Evolutionary conservation across 2,797 vertebrate species (phyloP).

Genomic region (Aeoliscus strigatus): DNA sequence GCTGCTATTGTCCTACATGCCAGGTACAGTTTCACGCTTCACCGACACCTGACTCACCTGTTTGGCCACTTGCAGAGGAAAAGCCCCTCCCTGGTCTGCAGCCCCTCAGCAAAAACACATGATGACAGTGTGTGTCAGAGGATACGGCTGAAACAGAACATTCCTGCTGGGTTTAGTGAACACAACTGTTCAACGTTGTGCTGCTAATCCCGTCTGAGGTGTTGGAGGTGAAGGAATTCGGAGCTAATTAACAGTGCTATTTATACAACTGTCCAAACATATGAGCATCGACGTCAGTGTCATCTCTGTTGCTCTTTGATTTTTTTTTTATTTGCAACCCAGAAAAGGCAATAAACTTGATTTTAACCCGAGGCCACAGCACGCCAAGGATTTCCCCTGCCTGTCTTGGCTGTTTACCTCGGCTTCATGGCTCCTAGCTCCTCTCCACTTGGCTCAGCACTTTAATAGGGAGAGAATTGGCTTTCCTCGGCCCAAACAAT

Average conservation of each 20-base stretch:
- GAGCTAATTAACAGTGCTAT: constrained; percentile 34
- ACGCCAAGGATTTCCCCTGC: constrained; percentile 26
- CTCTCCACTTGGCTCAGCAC: constrained; percentile 58
- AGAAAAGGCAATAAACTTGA: constrained; percentile 2
- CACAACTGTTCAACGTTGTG: constrained; percentile 28
- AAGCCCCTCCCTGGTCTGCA: constrained; percentile 33
- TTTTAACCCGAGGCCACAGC: constrained; percentile 17
- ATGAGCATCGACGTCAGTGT: constrained; percentile 6
- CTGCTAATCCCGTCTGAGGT: constrained; percentile 33
- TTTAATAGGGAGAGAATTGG: constrained; percentile 70
- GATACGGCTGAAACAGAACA: constrained; percentile 60
- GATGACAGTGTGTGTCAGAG: constrained; percentile 43
- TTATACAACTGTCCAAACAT: constrained; percentile 40
- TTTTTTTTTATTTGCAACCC: constrained; percentile 2
- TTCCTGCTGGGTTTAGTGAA: constrained; percentile 17
- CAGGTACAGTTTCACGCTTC: constrained; percentile 59
- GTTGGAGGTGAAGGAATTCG: constrained; percentile 26
- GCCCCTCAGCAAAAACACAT: constrained; percentile 23
- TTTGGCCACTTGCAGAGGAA: constrained; percentile 56
- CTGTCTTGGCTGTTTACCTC: constrained; percentile 43
- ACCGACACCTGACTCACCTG: constrained; percentile 69
- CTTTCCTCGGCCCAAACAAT: constrained; percentile 72
- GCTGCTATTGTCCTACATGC: constrained; percentile 50
- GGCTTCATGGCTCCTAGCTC: constrained; percentile 25
- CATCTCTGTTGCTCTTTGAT: constrained; percentile 10